These are phyloP conservation scores for Drosophila mulleri DNA, from an alignment of 2,888 invertebrate species.

Conservation along the genomic window DNA sequence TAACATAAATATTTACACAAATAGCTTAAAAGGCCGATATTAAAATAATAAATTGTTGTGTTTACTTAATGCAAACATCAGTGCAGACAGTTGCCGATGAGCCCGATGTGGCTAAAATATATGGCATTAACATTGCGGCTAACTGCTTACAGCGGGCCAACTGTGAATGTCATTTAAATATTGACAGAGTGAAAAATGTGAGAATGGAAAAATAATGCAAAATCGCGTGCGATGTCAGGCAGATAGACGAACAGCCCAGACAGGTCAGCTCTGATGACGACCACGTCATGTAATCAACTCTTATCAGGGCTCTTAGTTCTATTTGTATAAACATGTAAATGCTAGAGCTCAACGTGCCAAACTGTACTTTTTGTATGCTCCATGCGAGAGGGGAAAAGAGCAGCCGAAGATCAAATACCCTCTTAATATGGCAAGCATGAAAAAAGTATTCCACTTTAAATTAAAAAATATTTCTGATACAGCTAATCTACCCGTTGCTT, in stretches of 20 bases:
- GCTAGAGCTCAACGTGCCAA: slow-evolving; percentile 25
- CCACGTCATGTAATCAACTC: slow-evolving; percentile 11
- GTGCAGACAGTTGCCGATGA: slow-evolving; percentile 13
- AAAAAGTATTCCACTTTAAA: not conserved
- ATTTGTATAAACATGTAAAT: slow-evolving; percentile 20
- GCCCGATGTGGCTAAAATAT: slow-evolving; percentile 9
- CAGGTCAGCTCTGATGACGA: not conserved
- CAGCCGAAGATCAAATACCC: not conserved
- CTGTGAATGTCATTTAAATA: slow-evolving; percentile 17
- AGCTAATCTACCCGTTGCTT: not conserved
- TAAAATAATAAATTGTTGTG: slow-evolving; percentile 19
- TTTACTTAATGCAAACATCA: slow-evolving; percentile 21
- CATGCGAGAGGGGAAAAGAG: not conserved
- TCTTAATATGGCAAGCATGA: too few relatives aligned
- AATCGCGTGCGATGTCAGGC: not conserved
- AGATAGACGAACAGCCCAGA: not conserved
- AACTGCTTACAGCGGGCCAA: slow-evolving; percentile 8
- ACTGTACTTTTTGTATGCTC: slow-evolving; percentile 56
- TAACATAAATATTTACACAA: slow-evolving; percentile 27
- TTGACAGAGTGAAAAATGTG: slow-evolving; percentile 16
- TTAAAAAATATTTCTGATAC: too few relatives aligned
- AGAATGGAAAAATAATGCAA: not conserved
- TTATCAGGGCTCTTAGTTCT: slow-evolving; percentile 31
- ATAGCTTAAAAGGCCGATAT: slow-evolving; percentile 26
- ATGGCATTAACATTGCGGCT: slow-evolving; percentile 9